Evolutionary conservation across 2,113 vertebrate species (phyloP).

Genomic region (Sminthopsis crassicaudata): DNA sequence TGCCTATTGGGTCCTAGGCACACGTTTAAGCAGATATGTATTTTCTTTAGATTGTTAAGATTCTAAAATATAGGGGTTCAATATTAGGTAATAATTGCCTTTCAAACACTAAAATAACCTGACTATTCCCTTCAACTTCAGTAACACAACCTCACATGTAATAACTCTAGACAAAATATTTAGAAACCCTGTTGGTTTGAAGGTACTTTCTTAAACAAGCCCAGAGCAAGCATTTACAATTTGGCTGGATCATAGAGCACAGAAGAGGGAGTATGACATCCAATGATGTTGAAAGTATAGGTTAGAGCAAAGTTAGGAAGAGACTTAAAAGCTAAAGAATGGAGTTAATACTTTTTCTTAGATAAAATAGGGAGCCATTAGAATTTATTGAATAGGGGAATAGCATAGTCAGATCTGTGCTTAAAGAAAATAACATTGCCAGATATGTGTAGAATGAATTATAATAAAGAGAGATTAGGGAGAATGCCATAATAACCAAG

Average conservation of each 20-base stretch:
- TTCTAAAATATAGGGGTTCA: neutral
- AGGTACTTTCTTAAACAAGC: neutral
- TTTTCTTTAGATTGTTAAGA: neutral
- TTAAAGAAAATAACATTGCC: neutral
- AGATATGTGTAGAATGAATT: neutral
- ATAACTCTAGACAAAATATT: neutral
- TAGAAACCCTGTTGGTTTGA: neutral
- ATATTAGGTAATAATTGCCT: neutral
- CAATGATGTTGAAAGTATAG: neutral
- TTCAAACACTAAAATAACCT: neutral
- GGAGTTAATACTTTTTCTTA: neutral
- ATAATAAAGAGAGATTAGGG: neutral
- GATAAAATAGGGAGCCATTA: neutral
- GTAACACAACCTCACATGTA: neutral
- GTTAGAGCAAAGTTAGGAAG: neutral
- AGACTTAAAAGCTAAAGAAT: neutral
- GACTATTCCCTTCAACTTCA: neutral
- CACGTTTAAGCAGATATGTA: neutral
- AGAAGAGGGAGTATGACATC: neutral
- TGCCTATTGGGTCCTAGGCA: neutral
- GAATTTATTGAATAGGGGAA: neutral
- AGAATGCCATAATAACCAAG: neutral
- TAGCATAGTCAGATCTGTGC: neutral
- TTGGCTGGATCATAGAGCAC: neutral
- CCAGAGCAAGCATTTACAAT: neutral